Evolutionary conservation across 2,797 vertebrate genomes (phyloP), one percentile per base, ranked within the genome.

Genomic region (Pangasius mekongensis): DNA sequence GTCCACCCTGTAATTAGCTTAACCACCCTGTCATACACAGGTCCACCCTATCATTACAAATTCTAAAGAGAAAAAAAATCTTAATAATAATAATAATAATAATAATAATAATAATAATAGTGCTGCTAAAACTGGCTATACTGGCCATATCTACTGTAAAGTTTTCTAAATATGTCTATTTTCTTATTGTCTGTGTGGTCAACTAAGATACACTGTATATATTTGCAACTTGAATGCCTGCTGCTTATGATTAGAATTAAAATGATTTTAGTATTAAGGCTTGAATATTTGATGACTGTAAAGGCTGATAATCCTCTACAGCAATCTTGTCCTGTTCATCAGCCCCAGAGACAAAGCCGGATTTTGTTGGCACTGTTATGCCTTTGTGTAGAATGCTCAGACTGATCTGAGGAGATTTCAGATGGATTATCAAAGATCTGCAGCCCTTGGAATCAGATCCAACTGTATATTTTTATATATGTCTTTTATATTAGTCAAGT

Each of bases 381-480:
- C 43, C 30, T 24, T 80, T 77, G 11, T 43, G 13, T 54, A 39
- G n/a, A 86, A 1, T 5, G 30, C 76, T 80, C 60, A 82, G 49
- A 11, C 66, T 87, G 77, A 58, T 58, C 22, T 73, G n/a, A 20
- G n/a, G 49, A 77, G 74, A 77, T 54, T 77, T 54, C 74, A 18
- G 36, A 47, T 64, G 58, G 78, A 71, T 80, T 82, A 73, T 58
- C 64, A 67, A 66, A 67, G 76, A 56, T 80, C 52, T 80, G 52
- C 47, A 52, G 14, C 49, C 27, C 47, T 8, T 27, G 24, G 39
- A 74, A 74, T 30, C 13, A 30, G 27, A 77, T 3, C 27, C 74
- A 77, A 8, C n/a, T 3, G 47, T 3, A 14, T 52, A 8, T 14
- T 52, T 30, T 16, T 49, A 76, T n/a, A 27, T 49, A 9, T 9